Percentiles rank a stretch among this genome's conserved stretches.
These are phyloP conservation scores for Ormyrus thymus DNA, from an alignment of 2,888 invertebrate species.

Conservation along the genomic window DNA sequence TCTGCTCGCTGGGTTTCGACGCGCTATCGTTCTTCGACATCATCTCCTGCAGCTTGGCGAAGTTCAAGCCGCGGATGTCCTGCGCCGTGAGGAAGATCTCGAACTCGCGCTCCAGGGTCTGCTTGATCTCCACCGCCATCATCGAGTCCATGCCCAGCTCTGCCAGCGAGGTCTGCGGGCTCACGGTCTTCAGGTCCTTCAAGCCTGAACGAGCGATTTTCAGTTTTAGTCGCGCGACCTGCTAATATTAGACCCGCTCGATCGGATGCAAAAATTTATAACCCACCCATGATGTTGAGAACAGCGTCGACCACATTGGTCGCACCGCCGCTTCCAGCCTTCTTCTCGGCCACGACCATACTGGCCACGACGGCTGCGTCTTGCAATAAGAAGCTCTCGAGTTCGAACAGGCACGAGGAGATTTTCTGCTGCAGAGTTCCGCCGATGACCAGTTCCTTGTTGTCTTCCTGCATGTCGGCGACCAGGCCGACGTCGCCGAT, in stretches of 20 bases:
- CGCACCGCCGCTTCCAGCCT: slow-evolving; percentile 78
- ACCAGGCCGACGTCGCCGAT: slow-evolving; percentile 86
- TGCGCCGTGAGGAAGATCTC: slow-evolving; percentile 90
- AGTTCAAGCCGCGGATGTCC: slow-evolving; percentile 88
- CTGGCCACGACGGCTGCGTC: slow-evolving; percentile 83
- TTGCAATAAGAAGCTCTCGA: slow-evolving; percentile 84
- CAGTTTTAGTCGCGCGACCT: too few relatives aligned
- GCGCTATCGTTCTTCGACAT: slow-evolving; percentile 53
- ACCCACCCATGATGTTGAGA: slow-evolving; percentile 77
- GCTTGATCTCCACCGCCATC: slow-evolving; percentile 97
- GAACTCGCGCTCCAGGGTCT: slow-evolving; percentile 91
- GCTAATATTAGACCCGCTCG: too few relatives aligned
- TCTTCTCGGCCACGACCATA: slow-evolving; percentile 92
- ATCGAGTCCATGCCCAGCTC: slow-evolving; percentile 98
- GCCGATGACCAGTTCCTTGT: slow-evolving; percentile 82
- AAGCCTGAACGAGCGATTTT: slow-evolving; percentile 70
- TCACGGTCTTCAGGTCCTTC: slow-evolving; percentile 79
- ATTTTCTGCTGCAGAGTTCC: slow-evolving; percentile 93
- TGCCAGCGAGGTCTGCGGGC: slow-evolving; percentile 84
- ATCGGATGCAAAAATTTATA: neutral
- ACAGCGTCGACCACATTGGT: slow-evolving; percentile 85
- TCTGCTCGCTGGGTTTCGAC: neutral
- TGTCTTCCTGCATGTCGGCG: slow-evolving; percentile 84
- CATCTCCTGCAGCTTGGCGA: slow-evolving; percentile 79
- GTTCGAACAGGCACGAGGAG: slow-evolving; percentile 84